Conservation (phyloP, 2,113 vertebrate species). For the Uria lomvia region DNA sequence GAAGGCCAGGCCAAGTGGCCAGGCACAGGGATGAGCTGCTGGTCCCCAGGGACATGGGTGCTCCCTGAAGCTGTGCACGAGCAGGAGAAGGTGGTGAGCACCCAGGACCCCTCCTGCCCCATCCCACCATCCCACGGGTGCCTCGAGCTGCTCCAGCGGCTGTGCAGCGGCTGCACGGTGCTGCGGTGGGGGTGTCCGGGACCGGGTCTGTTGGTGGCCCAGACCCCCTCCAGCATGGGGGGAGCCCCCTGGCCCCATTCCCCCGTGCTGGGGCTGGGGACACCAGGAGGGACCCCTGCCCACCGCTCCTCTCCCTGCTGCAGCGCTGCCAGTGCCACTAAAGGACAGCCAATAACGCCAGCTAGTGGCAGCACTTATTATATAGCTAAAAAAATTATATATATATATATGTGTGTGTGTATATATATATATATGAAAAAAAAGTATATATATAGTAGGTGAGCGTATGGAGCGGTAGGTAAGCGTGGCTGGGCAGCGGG, state of each 20-base stretch:
- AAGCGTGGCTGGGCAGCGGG: not conserved
- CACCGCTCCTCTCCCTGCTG: not conserved
- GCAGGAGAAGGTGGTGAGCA: not conserved
- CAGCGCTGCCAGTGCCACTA: not conserved
- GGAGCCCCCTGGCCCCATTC: rapidly evolving
- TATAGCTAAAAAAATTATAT: not conserved
- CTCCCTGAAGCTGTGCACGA: not conserved
- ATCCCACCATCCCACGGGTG: rapidly evolving
- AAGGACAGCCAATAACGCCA: conserved; percentile 37
- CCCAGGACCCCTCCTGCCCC: not conserved
- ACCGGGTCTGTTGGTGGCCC: not conserved
- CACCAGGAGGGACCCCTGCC: not conserved
- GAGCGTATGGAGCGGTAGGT: rapidly evolving
- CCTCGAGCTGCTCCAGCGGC: not conserved
- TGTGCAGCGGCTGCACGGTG: not conserved
- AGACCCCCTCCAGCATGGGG: not conserved
- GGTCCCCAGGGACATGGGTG: not conserved
- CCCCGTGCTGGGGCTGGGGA: not conserved
- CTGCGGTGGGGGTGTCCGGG: not conserved
- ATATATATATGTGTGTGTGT: no score
- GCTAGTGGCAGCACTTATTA: conserved; percentile 29
- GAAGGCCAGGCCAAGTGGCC: not conserved
- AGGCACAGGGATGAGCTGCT: not conserved
- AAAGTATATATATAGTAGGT: rapidly evolving
- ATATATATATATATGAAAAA: not conserved